Evolutionary conservation across 2,113 vertebrate species (phyloP).

Genomic region (Raja brachyura): DNA sequence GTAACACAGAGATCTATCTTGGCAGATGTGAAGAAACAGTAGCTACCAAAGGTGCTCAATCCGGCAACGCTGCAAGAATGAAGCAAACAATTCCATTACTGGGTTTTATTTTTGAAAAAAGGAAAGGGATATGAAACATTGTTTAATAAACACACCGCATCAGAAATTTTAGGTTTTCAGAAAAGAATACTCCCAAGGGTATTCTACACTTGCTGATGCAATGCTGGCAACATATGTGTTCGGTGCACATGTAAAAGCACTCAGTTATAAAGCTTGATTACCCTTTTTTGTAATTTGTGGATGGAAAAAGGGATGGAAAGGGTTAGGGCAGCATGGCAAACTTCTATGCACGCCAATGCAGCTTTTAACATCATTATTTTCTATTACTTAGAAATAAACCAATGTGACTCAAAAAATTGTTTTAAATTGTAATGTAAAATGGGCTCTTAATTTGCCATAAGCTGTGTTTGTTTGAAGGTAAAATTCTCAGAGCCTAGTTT

Average conservation of each 20-base stretch:
- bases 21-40: conserved; percentile 25
- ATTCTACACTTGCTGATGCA: conserved; percentile 24
- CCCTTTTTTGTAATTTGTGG: not conserved
- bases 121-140: not conserved
- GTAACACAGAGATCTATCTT: not conserved
- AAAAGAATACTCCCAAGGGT: not conserved
- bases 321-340: not conserved
- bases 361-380: not conserved
- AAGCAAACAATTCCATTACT: not conserved
- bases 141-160: not conserved
- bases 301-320: not conserved
- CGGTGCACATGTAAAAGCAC: not conserved
- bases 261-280: not conserved
- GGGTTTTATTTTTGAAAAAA: not conserved
- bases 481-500: not conserved
- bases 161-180: not conserved
- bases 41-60: not conserved
- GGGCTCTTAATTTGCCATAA: not conserved
- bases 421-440: not conserved
- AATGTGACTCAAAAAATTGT: not conserved
- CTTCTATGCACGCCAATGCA: not conserved
- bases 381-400: not conserved
- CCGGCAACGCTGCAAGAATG: not conserved
- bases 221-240: not conserved
- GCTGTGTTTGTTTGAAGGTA: not conserved